Percentiles rank a stretch among this genome's conserved stretches.
These are phyloP conservation scores for Hedychridium roseum DNA, from an alignment of 2,888 invertebrate species.

Conservation along the genomic window DNA sequence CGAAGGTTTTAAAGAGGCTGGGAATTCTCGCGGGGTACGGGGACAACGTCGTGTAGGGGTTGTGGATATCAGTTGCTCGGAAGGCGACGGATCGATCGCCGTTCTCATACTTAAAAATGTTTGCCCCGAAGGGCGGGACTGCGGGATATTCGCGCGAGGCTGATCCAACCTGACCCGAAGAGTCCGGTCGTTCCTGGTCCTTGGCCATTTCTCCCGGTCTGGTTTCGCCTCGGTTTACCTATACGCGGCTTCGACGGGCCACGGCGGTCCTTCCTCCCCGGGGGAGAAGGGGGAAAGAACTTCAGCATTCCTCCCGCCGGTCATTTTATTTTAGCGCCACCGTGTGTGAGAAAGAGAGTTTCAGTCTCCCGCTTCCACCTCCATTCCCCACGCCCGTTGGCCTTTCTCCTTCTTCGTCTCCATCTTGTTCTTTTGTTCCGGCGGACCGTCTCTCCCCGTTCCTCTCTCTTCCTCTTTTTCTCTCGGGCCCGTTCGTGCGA, in stretches of 20 bases:
- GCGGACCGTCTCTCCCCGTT: not conserved
- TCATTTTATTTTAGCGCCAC: conserved; percentile 62
- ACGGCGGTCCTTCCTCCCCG: conserved; percentile 20
- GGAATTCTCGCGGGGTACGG: too few species aligned
- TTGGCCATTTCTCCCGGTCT: not conserved
- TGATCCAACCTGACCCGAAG: too few species aligned
- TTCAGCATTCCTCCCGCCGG: conserved; percentile 54
- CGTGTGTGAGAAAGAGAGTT: conserved; percentile 39
- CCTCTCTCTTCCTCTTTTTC: conserved; percentile 7
- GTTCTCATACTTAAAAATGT: too few species aligned
- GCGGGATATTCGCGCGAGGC: too few species aligned
- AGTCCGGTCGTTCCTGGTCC: too few species aligned
- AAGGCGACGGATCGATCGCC: too few species aligned
- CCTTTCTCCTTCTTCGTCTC: conserved; percentile 1
- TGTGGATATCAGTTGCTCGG: too few species aligned
- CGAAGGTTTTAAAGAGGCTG: too few species aligned
- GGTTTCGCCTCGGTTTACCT: conserved; percentile 3
- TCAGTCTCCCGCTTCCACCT: conserved; percentile 2
- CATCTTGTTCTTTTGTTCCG: conserved; percentile 7
- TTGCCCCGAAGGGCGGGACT: too few species aligned
- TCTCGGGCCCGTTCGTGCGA: conserved; percentile 21
- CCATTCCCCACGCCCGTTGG: conserved; percentile 7
- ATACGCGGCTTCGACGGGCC: conserved; percentile 3
- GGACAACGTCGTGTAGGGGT: too few species aligned
- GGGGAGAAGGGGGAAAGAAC: conserved; percentile 27